Conservation (phyloP, 2,797 vertebrate species). For the Gephyroberyx darwinii region DNA sequence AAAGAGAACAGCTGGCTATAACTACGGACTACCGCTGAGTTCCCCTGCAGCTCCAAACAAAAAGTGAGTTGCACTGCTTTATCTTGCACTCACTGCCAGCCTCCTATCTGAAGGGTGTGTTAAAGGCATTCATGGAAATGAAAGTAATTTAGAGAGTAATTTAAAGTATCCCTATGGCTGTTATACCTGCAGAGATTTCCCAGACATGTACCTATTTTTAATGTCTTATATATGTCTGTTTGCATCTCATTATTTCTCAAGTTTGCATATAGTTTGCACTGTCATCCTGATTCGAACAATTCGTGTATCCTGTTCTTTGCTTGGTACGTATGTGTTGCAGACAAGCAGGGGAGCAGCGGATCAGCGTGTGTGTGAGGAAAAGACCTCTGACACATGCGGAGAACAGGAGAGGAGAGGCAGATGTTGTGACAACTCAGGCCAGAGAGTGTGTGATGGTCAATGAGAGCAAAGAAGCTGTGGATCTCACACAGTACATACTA, state of each 20-base stretch:
- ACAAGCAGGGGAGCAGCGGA: slow-evolving; percentile 79
- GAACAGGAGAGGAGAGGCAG: slow-evolving; percentile 81
- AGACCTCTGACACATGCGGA: slow-evolving; percentile 85
- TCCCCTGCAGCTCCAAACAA: slow-evolving; percentile 69
- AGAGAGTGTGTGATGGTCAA: slow-evolving; percentile 86
- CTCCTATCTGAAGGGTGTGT: not conserved
- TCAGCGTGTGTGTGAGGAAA: slow-evolving; percentile 91
- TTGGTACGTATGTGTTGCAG: slow-evolving; percentile 47
- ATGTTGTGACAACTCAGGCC: slow-evolving; percentile 84
- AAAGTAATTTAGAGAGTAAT: slow-evolving; percentile 3
- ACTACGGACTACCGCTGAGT: slow-evolving; percentile 88
- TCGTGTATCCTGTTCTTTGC: not conserved
- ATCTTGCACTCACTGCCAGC: not conserved
- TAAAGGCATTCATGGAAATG: not conserved
- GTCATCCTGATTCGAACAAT: not conserved
- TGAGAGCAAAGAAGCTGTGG: slow-evolving; percentile 90
- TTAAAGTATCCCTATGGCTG: not conserved
- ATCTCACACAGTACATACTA: slow-evolving; percentile 88
- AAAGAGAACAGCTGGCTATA: slow-evolving; percentile 83
- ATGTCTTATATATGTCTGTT: not conserved
- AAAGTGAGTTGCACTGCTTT: slow-evolving; percentile 60
- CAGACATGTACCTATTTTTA: not conserved
- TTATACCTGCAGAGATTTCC: not conserved
- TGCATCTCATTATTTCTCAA: not conserved
- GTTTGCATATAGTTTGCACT: not conserved